Evolutionary conservation across 1,140 invertebrate species (phyloP), one percentile per base, ranked within the genome.

Genomic region (Limonius californicus): DNA sequence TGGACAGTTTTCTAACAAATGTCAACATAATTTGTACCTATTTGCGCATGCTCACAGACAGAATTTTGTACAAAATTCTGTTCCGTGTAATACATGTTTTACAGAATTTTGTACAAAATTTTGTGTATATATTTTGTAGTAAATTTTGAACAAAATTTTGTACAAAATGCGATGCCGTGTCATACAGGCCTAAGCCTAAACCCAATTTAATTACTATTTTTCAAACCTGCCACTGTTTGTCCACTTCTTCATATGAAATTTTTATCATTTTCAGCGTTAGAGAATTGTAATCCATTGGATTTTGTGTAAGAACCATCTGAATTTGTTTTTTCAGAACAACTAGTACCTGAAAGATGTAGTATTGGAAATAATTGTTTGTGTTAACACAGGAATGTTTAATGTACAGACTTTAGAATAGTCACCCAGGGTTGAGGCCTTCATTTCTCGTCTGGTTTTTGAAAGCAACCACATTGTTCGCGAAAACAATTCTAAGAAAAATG

Each of bases 401-500:
- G n/a, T 57, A 56, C 54, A 18, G 60, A 72, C 70, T 59, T 74
- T 72, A 6, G 62, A 35, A 64, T 74, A 74, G 50, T 75, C 74
- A 2, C 62, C 62, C 0, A 62, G 59, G 18, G 67, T 69, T 3
- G 61, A 70, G 7, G 66, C 74, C 55, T 72, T 72, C 74, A 75
- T 75, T 61, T 75, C 74, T 20, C 67, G 62, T 58, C 72, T 66
- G 1, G 74, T 75, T 61, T 70, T 69, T 7, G 74, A 74, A 27
- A 75, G 59, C 7, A 74, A 50, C 72, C 71, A 73, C 70, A 75
- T 73, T 0, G 70, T 68, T 50, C 72, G 61, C 2, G 71, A 74
- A 62, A 75, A 75, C 19, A 75, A 53, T 61, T 75, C 74, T 7
- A 68, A 64, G 56, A 75, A 70, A 59, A 75, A 74, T 15, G 70